These are phyloP conservation scores for Chironomus striatipennis DNA, from an alignment of 1,140 invertebrate species.

Conservation along the genomic window DNA sequence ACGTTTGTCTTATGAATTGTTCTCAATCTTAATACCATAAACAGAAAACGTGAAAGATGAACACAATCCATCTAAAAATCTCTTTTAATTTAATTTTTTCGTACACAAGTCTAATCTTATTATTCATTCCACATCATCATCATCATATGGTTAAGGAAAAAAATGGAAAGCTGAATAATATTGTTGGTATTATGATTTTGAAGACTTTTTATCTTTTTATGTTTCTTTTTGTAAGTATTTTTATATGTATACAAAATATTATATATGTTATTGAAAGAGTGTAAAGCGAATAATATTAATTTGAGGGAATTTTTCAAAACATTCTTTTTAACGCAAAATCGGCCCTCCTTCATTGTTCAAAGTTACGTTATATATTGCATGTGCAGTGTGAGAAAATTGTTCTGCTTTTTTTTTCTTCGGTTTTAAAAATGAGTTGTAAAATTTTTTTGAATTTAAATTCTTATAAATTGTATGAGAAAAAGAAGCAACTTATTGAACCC, in stretches of 20 bases:
- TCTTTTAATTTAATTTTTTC: slow-evolving; percentile 22
- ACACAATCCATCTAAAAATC: slow-evolving; percentile 18
- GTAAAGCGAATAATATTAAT: not conserved
- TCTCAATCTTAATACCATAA: not conserved
- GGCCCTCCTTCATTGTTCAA: slow-evolving; percentile 1
- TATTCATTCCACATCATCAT: slow-evolving; percentile 21
- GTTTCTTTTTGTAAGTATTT: not conserved
- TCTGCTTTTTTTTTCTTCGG: too few species aligned
- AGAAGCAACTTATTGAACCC: not conserved
- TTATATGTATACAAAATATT: too few species aligned
- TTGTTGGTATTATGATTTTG: not conserved
- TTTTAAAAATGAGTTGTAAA: too few species aligned
- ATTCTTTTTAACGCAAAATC: not conserved
- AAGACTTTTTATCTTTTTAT: not conserved
- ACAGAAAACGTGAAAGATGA: slow-evolving; percentile 13
- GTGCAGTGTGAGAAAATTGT: slow-evolving; percentile 20
- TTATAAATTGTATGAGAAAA: not conserved
- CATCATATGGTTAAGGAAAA: slow-evolving; percentile 9
- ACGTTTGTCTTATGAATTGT: slow-evolving; percentile 12
- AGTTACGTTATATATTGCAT: not conserved
- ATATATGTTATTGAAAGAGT: not conserved
- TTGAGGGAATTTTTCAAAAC: not conserved
- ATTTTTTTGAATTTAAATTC: too few species aligned
- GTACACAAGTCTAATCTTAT: not conserved
- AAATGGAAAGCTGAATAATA: not conserved